Evolutionary conservation across 2,797 vertebrate genomes (phyloP), one percentile per base, ranked within the genome.

Genomic region (Avahi laniger): DNA sequence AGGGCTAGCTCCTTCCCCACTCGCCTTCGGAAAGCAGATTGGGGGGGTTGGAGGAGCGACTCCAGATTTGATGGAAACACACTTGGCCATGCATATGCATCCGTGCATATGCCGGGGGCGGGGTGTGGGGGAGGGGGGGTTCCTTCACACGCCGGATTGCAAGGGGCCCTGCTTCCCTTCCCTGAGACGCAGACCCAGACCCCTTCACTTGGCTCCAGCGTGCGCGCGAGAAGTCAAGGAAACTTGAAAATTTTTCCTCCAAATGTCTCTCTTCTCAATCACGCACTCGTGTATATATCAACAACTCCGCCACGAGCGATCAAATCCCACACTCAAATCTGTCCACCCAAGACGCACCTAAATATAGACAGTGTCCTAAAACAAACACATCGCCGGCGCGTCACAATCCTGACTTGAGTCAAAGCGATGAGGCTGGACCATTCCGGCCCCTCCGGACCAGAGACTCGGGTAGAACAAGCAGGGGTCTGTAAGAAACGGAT

Each of bases 281-380:
- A 20, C 33, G 52, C 28, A 48, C 59, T 79, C 61, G 2, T n/a
- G 88, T 54, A 15, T 72, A 26, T 33, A 91, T 90, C 91, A 97
- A 95, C 91, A 82, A 33, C 83, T 72, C 94, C 0, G 14, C 67
- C 89, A 89, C 61, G 43, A 93, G 93, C 65, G 9, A 75, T 86
- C 97, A 90, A 79, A 92, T 84, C 97, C 91, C 94, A 70, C 93
- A 88, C 76, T 76, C 57, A 88, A 97, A 94, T 1, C 12, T 94
- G 97, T 94, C 96, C 94, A 94, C 94, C 91, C 73, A 50, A 97
- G 95, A 91, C 2, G 7, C 0, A 0, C 48, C 88, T 59, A 96
- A 95, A 97, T 96, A 76, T 96, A 94, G 82, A 91, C 76, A 33
- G 18, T 54, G 7, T 4, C 95, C 92, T 43, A 5, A 93, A 96